Evolutionary conservation across 2,797 vertebrate species (phyloP).

Genomic region (Microhierax caerulescens): DNA sequence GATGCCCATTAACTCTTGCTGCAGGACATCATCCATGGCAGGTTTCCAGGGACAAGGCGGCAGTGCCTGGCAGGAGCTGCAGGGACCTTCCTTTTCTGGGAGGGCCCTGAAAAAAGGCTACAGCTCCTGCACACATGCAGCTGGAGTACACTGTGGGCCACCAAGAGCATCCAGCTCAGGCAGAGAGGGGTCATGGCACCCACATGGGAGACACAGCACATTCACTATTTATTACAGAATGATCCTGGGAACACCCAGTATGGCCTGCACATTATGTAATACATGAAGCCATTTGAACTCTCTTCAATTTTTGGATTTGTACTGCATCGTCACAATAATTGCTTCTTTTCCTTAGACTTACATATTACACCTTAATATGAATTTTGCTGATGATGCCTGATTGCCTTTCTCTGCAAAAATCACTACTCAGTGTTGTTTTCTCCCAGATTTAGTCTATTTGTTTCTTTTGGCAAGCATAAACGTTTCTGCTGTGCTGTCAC

Average conservation of each 20-base stretch:
- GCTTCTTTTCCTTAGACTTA: neutral
- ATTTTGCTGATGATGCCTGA: neutral
- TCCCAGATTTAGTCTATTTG: neutral
- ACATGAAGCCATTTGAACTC: neutral
- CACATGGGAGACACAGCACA: rapidly evolving
- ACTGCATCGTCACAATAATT: neutral
- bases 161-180: neutral
- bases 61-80: neutral
- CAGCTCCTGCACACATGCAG: rapidly evolving
- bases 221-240: neutral
- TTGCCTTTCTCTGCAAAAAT: neutral
- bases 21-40: neutral
- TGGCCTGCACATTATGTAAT: neutral
- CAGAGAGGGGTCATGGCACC: neutral
- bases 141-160: neutral
- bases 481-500: neutral
- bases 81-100: neutral
- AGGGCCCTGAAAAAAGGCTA: neutral
- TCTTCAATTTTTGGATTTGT: neutral
- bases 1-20: neutral
- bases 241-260: neutral
- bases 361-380: neutral
- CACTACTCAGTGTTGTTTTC: neutral
- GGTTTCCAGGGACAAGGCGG: neutral
- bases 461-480: neutral